Conservation (phyloP, 2,113 vertebrate species). For the Euleptes europaea region DNA sequence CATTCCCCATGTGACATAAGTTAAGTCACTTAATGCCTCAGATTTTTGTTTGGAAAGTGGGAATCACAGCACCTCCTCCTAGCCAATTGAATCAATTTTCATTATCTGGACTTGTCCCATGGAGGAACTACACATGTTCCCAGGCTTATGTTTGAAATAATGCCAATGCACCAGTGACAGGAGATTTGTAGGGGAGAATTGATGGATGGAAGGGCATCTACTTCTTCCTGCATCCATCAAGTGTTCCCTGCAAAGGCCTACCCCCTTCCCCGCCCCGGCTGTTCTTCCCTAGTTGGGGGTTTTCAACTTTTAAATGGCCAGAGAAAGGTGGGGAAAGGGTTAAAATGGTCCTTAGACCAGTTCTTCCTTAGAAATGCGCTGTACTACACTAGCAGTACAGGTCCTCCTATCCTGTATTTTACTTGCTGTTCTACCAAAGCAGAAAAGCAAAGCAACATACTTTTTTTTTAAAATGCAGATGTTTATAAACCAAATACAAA, state of each 20-base stretch:
- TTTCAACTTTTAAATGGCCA: too few species aligned
- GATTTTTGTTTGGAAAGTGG: neutral
- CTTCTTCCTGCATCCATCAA: neutral
- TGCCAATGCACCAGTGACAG: neutral
- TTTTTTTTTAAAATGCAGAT: neutral
- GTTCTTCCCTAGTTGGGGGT: too few species aligned
- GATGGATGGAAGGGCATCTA: neutral
- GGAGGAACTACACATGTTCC: neutral
- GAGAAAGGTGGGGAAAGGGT: too few species aligned
- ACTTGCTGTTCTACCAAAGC: neutral
- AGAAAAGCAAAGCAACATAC: neutral
- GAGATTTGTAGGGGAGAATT: neutral
- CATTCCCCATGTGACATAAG: neutral
- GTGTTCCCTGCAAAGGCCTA: too few species aligned
- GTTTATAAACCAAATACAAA: too few species aligned
- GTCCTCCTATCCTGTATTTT: neutral
- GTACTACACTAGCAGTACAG: too few species aligned
- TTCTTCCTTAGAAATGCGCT: too few species aligned
- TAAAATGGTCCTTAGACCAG: too few species aligned
- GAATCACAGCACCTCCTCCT: neutral
- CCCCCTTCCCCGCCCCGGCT: neutral
- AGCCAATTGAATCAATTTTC: neutral
- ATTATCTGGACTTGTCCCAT: neutral
- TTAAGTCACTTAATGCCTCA: neutral
- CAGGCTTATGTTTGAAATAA: neutral